These are phyloP conservation scores for Microctonus brassicae DNA, from an alignment of 2,888 invertebrate species.

Conservation along the genomic window DNA sequence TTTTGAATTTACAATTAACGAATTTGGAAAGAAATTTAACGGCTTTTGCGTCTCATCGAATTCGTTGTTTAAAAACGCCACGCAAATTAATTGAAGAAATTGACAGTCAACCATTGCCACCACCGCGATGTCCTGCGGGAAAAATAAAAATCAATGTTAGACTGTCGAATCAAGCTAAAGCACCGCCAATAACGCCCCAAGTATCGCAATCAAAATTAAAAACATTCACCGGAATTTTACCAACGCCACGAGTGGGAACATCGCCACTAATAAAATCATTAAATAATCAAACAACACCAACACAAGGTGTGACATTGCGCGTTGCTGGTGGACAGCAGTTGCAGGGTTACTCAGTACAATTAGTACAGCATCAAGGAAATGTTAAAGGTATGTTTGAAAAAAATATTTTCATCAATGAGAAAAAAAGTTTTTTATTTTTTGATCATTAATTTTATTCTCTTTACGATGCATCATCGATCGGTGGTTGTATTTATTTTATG, in stretches of 20 bases:
- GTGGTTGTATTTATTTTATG: constrained; percentile 43
- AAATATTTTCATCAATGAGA: no score
- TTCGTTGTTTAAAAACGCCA: constrained; percentile 81
- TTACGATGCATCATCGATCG: constrained; percentile 49
- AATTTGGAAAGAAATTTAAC: constrained; percentile 79
- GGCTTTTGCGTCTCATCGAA: constrained; percentile 88
- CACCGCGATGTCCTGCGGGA: constrained; percentile 77
- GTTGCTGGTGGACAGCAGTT: constrained; percentile 68
- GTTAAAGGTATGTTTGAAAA: constrained; percentile 71
- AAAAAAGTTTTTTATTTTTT: background rate
- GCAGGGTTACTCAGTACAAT: constrained; percentile 71
- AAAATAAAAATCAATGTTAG: constrained; percentile 76
- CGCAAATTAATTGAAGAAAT: constrained; percentile 80
- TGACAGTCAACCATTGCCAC: constrained; percentile 73
- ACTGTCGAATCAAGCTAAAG: constrained; percentile 64
- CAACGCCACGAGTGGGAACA: constrained; percentile 65
- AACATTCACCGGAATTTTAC: constrained; percentile 61
- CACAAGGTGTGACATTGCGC: constrained; percentile 66
- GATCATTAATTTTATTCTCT: background rate
- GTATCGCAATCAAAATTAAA: constrained; percentile 60
- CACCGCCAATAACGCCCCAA: constrained; percentile 49
- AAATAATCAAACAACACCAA: constrained; percentile 58
- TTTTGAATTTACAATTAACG: constrained; percentile 76
- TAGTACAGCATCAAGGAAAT: constrained; percentile 73
- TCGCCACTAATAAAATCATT: constrained; percentile 67